phyloP scores from a whole-genome alignment of 1,140 invertebrate species.

The Aphelenchoides besseyi region DNA sequence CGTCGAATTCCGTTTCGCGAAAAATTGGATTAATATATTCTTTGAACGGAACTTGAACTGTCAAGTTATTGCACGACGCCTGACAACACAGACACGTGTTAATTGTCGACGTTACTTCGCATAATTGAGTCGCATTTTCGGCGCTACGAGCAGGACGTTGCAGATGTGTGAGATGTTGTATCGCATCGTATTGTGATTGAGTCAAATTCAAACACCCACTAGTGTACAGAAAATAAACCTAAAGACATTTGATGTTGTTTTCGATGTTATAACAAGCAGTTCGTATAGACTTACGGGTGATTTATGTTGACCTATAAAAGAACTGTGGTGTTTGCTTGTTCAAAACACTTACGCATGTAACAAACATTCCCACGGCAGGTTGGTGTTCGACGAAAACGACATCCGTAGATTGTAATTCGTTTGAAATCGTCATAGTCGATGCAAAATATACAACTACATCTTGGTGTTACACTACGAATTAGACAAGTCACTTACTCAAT shows the following conservation, averaged over 20 bases:
- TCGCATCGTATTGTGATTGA: slow-evolving; percentile 27
- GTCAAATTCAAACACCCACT: slow-evolving; percentile 52
- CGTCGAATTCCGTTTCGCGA: slow-evolving; percentile 38
- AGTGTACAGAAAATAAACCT: slow-evolving; percentile 58
- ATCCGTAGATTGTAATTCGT: slow-evolving; percentile 47
- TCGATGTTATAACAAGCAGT: too few species aligned
- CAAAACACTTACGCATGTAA: too few species aligned
- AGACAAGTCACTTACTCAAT: slow-evolving; percentile 12
- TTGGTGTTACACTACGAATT: too few species aligned
- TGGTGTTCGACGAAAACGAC: slow-evolving; percentile 26
- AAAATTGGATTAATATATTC: slow-evolving; percentile 38
- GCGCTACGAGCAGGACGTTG: background rate
- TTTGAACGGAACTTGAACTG: slow-evolving; percentile 37
- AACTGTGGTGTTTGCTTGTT: too few species aligned
- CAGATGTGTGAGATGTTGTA: slow-evolving; percentile 21
- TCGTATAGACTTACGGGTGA: too few species aligned
- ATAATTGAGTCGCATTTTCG: slow-evolving; percentile 36
- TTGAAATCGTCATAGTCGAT: slow-evolving; percentile 54
- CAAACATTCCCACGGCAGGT: slow-evolving; percentile 49
- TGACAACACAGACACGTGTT: slow-evolving; percentile 45
- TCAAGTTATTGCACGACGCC: slow-evolving; percentile 37
- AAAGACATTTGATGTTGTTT: too few species aligned
- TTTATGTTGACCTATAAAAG: slow-evolving; percentile 54
- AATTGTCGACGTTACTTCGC: slow-evolving; percentile 37
- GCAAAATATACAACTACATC: slow-evolving; percentile 55